A percentile compares a stretch with the other conserved stretches of the same genome.
Conservation (phyloP, 2,888 invertebrate species). For the Drosophila antonietae region DNA sequence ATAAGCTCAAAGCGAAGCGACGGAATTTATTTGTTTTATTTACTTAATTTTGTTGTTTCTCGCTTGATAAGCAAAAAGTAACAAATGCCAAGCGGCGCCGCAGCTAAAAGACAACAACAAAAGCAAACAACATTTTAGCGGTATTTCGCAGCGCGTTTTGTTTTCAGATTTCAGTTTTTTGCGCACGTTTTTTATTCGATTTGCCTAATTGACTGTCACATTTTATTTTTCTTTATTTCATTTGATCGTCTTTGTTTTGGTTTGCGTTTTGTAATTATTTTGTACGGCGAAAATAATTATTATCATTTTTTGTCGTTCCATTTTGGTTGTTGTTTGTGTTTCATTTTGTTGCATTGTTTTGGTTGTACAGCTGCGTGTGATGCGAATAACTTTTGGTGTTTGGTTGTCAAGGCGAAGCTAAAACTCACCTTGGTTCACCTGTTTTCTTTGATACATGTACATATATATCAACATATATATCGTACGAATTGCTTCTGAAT, state of each 20-base stretch:
- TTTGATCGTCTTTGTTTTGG: constrained; percentile 4
- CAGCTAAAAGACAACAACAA: background rate
- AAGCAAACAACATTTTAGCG: constrained; percentile 5
- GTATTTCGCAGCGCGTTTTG: constrained; percentile 28
- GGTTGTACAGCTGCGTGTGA: constrained; percentile 43
- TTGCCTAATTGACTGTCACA: constrained; percentile 41
- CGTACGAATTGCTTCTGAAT: background rate
- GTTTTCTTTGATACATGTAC: constrained; percentile 8
- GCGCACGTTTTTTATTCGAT: constrained; percentile 40
- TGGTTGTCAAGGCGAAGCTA: constrained; percentile 49
- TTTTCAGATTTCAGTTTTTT: constrained; percentile 24
- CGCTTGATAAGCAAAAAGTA: constrained; percentile 31
- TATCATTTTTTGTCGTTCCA: constrained; percentile 11
- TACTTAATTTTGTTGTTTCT: background rate
- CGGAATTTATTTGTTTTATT: background rate
- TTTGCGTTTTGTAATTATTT: constrained; percentile 47
- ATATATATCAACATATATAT: too few species aligned
- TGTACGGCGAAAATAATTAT: constrained; percentile 41
- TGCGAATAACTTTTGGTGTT: constrained; percentile 50
- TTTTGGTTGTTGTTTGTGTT: constrained; percentile 4
- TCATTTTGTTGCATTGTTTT: constrained; percentile 19
- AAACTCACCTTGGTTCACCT: constrained; percentile 42
- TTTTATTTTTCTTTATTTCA: background rate
- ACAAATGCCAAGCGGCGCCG: constrained; percentile 24
- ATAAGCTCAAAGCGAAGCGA: constrained; percentile 32